Percentiles rank a stretch among this genome's conserved stretches.
Evolutionary conservation across 2,113 vertebrate species (phyloP).

Genomic region (Chaetops frenatus): DNA sequence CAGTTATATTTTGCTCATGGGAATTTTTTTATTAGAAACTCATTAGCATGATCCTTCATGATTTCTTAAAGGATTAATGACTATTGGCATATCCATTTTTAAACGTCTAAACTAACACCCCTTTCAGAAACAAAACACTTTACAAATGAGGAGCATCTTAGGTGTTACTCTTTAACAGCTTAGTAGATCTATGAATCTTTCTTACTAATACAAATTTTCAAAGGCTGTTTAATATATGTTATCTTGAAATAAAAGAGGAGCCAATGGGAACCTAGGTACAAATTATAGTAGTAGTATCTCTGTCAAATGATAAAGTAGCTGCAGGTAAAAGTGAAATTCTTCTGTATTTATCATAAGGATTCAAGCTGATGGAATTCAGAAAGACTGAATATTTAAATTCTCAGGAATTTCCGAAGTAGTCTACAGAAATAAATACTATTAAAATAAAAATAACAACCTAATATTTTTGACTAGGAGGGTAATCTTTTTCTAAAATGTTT

Average conservation of each 20-base stretch:
- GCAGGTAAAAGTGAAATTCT: neutral
- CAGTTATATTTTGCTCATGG: neutral
- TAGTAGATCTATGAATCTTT: neutral
- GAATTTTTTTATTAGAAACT: neutral
- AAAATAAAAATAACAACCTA: neutral
- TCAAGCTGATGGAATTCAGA: neutral
- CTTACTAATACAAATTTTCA: neutral
- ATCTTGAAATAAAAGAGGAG: neutral
- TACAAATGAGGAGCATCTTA: neutral
- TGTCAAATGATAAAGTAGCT: neutral
- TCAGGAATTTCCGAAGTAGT: neutral
- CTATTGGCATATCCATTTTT: neutral
- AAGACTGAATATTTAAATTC: neutral
- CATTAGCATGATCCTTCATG: neutral
- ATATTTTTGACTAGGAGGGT: neutral
- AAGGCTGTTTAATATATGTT: neutral
- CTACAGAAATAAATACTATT: neutral
- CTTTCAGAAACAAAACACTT: neutral
- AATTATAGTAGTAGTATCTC: neutral
- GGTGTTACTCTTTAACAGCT: neutral
- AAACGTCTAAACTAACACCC: neutral
- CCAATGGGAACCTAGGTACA: neutral
- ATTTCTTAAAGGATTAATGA: neutral
- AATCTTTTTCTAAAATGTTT: neutral
- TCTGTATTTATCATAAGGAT: neutral